Conservation (phyloP, 2,113 vertebrate genomes). For the Pangasianodon hypophthalmus region DNA sequence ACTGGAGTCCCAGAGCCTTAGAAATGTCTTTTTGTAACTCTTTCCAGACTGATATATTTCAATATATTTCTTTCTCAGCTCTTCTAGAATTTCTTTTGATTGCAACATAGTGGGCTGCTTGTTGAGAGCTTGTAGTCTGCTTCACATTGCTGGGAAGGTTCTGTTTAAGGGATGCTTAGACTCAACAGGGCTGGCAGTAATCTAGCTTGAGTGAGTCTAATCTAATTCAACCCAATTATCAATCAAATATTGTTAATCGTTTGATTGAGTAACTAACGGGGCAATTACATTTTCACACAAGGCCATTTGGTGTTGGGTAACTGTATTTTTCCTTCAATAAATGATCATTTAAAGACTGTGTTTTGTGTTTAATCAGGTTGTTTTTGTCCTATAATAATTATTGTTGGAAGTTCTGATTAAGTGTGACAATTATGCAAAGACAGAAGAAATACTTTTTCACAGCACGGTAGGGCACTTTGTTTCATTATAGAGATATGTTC, state of each 20-base stretch:
- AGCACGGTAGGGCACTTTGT: not conserved
- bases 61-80: not conserved
- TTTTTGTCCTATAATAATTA: not conserved
- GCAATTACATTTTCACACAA: not conserved
- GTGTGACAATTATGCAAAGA: not conserved
- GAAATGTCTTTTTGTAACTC: not conserved
- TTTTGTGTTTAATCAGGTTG: not conserved
- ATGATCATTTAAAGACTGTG: not conserved
- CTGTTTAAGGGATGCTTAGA: not conserved
- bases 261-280: not conserved
- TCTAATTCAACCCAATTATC: not conserved
- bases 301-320: not conserved
- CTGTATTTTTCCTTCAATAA: not conserved
- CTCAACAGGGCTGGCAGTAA: not conserved
- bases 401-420: not conserved
- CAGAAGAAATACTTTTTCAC: not conserved
- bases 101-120: not conserved
- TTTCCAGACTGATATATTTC: not conserved
- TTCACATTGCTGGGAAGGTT: not conserved
- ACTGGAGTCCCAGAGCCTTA: not conserved
- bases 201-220: not conserved
- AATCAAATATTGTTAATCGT: not conserved
- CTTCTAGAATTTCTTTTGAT: too few species aligned
- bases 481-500: not conserved
- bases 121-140: not conserved